Conservation (phyloP, 64 coral and sea anemone genomes). For the Cladopsammia gracilis region DNA sequence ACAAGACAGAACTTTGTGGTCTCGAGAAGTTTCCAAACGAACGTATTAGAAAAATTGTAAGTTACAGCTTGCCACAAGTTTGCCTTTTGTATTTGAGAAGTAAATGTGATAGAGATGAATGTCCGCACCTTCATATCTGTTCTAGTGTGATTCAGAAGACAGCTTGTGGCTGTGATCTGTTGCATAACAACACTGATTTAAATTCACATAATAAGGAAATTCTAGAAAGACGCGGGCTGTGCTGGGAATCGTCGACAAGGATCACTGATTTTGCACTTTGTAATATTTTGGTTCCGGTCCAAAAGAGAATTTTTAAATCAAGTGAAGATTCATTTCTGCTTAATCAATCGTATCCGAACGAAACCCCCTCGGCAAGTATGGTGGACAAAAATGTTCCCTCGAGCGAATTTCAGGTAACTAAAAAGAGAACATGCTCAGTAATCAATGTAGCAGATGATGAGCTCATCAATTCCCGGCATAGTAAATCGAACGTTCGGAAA, state of each 20-base stretch:
- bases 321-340: not conserved
- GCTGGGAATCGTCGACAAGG: too few species aligned
- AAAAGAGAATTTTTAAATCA: not conserved
- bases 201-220: not conserved
- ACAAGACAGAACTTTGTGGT: not conserved
- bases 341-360: too few species aligned
- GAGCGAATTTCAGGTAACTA: too few species aligned
- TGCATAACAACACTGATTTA: not conserved
- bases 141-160: not conserved
- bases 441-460: too few species aligned
- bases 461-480: too few species aligned
- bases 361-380: too few species aligned
- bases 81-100: not conserved
- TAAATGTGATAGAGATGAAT: not conserved
- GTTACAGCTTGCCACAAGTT: not conserved
- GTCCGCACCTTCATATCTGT: constrained; percentile 18
- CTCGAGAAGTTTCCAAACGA: not conserved
- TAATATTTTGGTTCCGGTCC: not conserved
- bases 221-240: not conserved
- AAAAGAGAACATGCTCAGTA: too few species aligned
- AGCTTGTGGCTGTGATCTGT: not conserved
- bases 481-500: too few species aligned
- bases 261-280: not conserved
- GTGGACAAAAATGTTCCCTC: too few species aligned
- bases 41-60: not conserved